These are phyloP conservation scores for Onychorhynchus coronatus DNA, from an alignment of 2,113 vertebrate species.

Conservation along the genomic window DNA sequence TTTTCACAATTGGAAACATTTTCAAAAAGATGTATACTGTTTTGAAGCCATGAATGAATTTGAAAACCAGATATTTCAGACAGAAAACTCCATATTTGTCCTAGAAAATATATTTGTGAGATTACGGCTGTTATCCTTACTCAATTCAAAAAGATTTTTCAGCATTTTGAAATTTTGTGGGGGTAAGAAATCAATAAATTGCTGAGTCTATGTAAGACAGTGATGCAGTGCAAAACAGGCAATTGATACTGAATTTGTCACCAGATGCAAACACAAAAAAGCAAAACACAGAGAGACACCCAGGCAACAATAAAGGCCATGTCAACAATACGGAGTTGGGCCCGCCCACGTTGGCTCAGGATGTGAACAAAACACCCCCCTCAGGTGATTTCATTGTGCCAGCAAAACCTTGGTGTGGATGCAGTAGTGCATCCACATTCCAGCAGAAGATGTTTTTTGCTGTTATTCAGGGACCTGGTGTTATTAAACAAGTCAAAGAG, in stretches of 20 bases:
- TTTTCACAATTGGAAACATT: not conserved
- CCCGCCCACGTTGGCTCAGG: not conserved
- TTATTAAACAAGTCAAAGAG: not conserved
- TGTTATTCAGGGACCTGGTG: not conserved
- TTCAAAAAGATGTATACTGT: not conserved
- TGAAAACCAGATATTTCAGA: not conserved
- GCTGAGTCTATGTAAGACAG: not conserved
- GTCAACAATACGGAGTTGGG: not conserved
- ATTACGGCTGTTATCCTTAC: not conserved
- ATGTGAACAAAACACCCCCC: not conserved
- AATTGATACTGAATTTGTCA: not conserved
- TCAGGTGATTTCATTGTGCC: not conserved
- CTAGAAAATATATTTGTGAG: not conserved
- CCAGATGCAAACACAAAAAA: not conserved
- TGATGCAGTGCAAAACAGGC: not conserved
- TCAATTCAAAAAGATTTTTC: not conserved
- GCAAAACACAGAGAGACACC: not conserved
- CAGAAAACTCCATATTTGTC: not conserved
- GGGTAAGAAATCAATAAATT: not conserved
- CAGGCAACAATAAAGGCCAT: not conserved
- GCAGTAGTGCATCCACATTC: not conserved
- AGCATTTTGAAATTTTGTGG: not conserved
- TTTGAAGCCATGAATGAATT: not conserved
- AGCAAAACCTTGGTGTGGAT: not conserved
- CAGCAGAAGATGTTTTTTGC: not conserved